Base-by-base conservation (phyloP, 2,797 vertebrate species). In the Brotula barbata region DNA sequence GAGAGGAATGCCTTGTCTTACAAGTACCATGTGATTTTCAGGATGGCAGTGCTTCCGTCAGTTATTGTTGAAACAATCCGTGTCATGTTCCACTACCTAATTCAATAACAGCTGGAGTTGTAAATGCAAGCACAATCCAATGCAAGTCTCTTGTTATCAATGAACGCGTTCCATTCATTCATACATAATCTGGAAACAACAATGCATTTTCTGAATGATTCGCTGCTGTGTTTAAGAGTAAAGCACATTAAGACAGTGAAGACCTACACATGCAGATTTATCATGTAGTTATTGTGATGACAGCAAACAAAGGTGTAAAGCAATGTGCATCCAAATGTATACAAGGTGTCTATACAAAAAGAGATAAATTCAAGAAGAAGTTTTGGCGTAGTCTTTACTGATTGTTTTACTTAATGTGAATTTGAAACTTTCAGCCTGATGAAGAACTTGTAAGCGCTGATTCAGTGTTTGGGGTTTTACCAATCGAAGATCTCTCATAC, bases 31-130 rank as follows among this genome's bases (percentile, higher is more conserved):
- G 64, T 58, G 25, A 79, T 36, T 71, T 58, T 48, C 46, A 34
- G 22, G 6, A 28, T 42, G 58, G 2, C 13, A 2, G 34, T 40
- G 58, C 50, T 67, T 37, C 21, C 5, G 40, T 59, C 46, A 45
- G 65, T 52, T 70, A 71, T 62, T 69, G 20, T 23, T 62, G 56
- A 67, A 62, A 83, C 75, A 86, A 77, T 78, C 20, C 34, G 49
- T 53, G 6, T 28, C 21, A 73, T 77, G 62, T 73, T 73, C 49
- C 71, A 46, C 71, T 62, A 67, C 69, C 67, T 81, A 73, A 89
- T 84, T 81, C 28, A 78, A 87, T 85, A 65, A 69, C 41, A 64
- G 22, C 12, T 11, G 23, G 61, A 63, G 46, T 37, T 70, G 74
- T 56, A 53, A 67, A 79, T 71, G n/a, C n/a, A n/a, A n/a, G n/a